Percentiles rank a stretch among this genome's conserved stretches.
Evolutionary conservation across 2,797 vertebrate species (phyloP).

Genomic region (Clarias pachynema): DNA sequence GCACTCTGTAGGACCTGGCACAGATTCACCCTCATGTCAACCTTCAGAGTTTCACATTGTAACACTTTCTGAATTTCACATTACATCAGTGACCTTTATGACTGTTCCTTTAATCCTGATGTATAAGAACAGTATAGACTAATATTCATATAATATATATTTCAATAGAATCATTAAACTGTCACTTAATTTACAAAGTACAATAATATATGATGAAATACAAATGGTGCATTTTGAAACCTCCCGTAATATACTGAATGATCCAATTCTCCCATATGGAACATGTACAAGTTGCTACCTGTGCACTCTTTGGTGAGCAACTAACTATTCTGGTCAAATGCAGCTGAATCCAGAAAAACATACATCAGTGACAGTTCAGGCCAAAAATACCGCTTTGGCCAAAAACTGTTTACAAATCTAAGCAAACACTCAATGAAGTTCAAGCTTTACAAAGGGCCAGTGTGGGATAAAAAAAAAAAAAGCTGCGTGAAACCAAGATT

Average conservation of each 20-base stretch:
- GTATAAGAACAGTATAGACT: background rate
- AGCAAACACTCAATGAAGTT: conserved; percentile 15
- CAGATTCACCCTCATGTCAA: conserved; percentile 7
- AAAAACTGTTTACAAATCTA: conserved; percentile 20
- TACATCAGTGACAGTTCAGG: conserved; percentile 12
- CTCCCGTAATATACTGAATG: conserved; percentile 35
- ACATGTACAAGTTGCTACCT: conserved; percentile 39
- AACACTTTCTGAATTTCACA: conserved; percentile 28
- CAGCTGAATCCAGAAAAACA: conserved; percentile 2
- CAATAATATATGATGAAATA: conserved; percentile 61
- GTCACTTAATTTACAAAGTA: conserved; percentile 38
- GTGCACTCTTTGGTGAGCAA: conserved; percentile 9
- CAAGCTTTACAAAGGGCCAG: conserved; percentile 27
- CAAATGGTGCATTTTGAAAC: conserved; percentile 38
- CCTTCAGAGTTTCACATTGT: conserved; percentile 12
- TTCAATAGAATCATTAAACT: background rate
- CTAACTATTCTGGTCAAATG: conserved; percentile 32
- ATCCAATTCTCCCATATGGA: background rate
- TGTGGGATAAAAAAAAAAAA: background rate
- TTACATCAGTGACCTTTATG: conserved; percentile 30
- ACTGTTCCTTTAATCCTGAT: background rate
- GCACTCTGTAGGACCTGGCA: conserved; percentile 29
- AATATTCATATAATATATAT: conserved; percentile 7
- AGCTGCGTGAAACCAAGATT: background rate
- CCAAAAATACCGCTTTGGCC: conserved; percentile 15